These are phyloP conservation scores for Polydrusus pterygomalis DNA, from an alignment of 2,888 invertebrate genomes.

Conservation along the genomic window DNA sequence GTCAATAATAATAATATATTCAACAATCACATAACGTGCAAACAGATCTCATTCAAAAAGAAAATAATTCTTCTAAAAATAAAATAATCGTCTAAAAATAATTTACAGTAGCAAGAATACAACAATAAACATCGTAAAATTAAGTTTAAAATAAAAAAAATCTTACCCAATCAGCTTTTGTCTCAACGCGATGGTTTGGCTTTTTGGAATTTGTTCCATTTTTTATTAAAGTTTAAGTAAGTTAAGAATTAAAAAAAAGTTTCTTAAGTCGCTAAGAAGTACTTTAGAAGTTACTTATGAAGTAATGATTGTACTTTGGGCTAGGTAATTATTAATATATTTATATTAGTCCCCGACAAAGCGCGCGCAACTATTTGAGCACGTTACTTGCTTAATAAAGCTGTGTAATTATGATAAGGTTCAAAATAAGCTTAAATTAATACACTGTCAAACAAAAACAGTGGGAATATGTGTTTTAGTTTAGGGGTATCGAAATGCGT, in stretches of 20 bases:
- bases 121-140: not conserved
- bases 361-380: constrained; percentile 52
- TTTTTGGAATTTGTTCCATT: constrained; percentile 84
- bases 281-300: constrained; percentile 29
- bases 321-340: constrained; percentile 49
- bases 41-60: constrained; percentile 72
- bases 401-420: constrained; percentile 49
- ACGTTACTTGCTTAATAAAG: constrained; percentile 37
- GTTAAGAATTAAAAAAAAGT: constrained; percentile 12
- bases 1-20: not conserved
- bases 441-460: constrained; percentile 48
- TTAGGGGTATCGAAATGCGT: not conserved
- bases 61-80: constrained; percentile 75
- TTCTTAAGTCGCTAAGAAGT: constrained; percentile 16
- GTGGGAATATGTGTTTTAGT: not conserved
- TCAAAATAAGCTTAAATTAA: constrained; percentile 36
- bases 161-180: constrained; percentile 85
- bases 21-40: not conserved
- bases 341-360: constrained; percentile 39
- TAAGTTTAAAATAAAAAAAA: constrained; percentile 7
- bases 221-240: constrained; percentile 11
- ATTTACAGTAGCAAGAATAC: constrained; percentile 9
- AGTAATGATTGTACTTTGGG: constrained; percentile 27
- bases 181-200: constrained; percentile 86
- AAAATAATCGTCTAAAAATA: constrained; percentile 32